Percentiles rank a stretch among this genome's conserved stretches.
phyloP scores from a whole-genome alignment of 1,140 invertebrate species.

The Lepidotrigona ventralis region DNA sequence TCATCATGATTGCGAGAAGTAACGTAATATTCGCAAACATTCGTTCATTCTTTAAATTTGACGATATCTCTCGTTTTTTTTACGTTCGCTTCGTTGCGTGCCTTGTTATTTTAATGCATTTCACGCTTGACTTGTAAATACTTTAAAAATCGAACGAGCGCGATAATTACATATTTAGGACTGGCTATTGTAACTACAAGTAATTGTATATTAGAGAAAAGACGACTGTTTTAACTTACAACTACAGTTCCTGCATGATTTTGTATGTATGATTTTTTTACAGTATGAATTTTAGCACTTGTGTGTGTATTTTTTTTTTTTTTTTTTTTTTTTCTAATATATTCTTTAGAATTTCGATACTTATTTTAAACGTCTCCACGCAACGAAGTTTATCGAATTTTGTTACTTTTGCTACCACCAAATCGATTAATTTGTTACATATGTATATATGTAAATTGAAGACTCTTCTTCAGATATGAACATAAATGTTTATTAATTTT shows the following conservation, averaged over 20 bases:
- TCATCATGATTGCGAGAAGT: background rate
- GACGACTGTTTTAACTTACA: background rate
- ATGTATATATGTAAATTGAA: background rate
- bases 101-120: background rate
- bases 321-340: background rate
- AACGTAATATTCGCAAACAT: background rate
- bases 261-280: background rate
- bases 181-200: no score
- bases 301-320: background rate
- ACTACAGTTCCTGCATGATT: background rate
- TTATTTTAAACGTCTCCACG: no score
- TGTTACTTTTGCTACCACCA: background rate
- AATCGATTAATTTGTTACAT: background rate
- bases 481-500: background rate
- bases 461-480: no score
- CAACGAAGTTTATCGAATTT: background rate
- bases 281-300: background rate
- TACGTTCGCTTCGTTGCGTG: background rate
- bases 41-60: background rate
- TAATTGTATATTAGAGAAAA: no score
- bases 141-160: background rate
- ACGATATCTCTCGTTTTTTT: background rate
- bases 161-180: background rate
- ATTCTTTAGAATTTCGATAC: background rate
- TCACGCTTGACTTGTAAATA: background rate